Evolutionary conservation across 2,113 vertebrate species (phyloP), one percentile per base, ranked within the genome.

Genomic region (Coptodon rendalli): DNA sequence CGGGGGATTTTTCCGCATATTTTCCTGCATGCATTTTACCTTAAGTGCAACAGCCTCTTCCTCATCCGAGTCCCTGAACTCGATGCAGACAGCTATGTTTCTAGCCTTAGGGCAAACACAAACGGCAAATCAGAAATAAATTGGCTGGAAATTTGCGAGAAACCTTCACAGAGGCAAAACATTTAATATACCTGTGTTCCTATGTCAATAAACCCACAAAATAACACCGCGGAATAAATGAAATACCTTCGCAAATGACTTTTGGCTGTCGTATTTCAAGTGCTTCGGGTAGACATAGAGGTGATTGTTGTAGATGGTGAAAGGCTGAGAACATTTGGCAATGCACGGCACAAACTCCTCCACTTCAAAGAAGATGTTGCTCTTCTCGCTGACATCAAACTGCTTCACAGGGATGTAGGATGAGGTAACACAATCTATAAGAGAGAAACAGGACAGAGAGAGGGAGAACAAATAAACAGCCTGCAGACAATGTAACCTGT

Each of bases 261-360:
- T 99, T 61, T 99, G 99, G 94, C 97, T 96, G 94, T 99, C 99
- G 3, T 99, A 99, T 95, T 99, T 99, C 96, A 99, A 97, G 91
- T 97, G 95, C 85, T 97, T 98, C 3, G 98, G 99, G 94, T 99
- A 99, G 92, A 99, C 97, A 43, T 99, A 99, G 87, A 99, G 97
- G 95, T 99, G 99, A 93, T 99, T 99, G 95, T 97, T 99, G 96
- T 99, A 99, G 95, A 97, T 97, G 76, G 98, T 99, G 92, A 98
- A 98, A 90, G 99, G 98, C 91, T 99, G 99, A 52, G 98, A 98
- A 89, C 97, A 97, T 94, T 97, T 99, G 84, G 98, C 97, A 90
- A 98, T 97, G 93, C 96, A 98, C 56, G 98, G 98, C 92, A 99
- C 97, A 96, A 99, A 99, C 90, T 99, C 99, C 89, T 99, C 98